A percentile compares a stretch with the other conserved stretches of the same genome.
Evolutionary conservation across 2,888 invertebrate species (phyloP).

Genomic region (Tryphoninae sp.): DNA sequence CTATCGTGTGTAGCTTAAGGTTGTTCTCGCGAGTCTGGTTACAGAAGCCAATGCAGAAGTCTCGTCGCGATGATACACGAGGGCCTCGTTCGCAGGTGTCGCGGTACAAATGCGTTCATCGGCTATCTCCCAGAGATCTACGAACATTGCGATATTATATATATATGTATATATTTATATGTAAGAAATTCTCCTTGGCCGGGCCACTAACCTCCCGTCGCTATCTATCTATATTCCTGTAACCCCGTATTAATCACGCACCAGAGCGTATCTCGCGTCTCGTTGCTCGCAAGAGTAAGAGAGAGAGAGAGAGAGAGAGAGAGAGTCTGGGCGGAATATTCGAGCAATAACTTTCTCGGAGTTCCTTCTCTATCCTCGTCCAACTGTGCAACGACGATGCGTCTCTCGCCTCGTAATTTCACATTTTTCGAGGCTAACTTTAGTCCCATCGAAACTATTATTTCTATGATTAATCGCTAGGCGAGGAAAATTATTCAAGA

Average conservation of each 20-base stretch:
- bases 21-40: constrained; percentile 51
- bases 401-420: background rate
- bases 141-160: constrained; percentile 71
- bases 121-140: constrained; percentile 75
- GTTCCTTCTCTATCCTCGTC: constrained; percentile 21
- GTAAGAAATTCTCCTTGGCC: constrained; percentile 37
- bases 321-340: constrained; percentile 50
- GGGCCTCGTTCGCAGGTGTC: constrained; percentile 76
- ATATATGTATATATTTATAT: constrained; percentile 20
- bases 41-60: constrained; percentile 53
- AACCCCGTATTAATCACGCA: constrained; percentile 62
- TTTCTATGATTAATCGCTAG: too few relatives aligned
- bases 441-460: too few relatives aligned
- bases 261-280: constrained; percentile 43
- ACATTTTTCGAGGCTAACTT: too few relatives aligned
- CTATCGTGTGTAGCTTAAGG: constrained; percentile 10
- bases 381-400: too few relatives aligned
- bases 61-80: constrained; percentile 79
- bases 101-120: constrained; percentile 75
- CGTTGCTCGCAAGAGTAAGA: background rate
- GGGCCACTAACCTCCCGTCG: constrained; percentile 63
- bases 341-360: constrained; percentile 60
- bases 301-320: too few relatives aligned
- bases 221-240: constrained; percentile 65
- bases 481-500: too few relatives aligned